phyloP scores from a whole-genome alignment of 2,888 invertebrate species.

The Agapostemon virescens region DNA sequence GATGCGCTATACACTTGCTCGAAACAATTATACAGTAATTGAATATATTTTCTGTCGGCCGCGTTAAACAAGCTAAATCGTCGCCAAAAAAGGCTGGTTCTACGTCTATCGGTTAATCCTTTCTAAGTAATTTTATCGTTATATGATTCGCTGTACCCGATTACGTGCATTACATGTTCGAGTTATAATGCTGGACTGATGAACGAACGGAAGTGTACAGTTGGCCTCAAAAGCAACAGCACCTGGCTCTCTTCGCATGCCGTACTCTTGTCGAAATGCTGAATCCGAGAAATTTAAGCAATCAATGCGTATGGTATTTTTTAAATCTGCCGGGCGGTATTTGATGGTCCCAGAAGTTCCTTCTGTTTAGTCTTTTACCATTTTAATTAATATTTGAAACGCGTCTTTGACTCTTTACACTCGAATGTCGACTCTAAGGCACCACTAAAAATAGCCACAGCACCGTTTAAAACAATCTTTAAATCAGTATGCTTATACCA shows the following conservation, averaged over 20 bases:
- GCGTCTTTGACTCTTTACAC: too few species aligned
- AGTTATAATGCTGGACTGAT: slow-evolving; percentile 22
- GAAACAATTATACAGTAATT: not conserved
- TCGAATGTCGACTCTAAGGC: too few species aligned
- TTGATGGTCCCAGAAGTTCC: too few species aligned
- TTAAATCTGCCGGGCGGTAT: too few species aligned
- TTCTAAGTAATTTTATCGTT: slow-evolving; percentile 27
- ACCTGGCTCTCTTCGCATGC: not conserved
- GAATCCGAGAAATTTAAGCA: not conserved
- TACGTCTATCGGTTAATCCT: not conserved
- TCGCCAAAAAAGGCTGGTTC: not conserved
- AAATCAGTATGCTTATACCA: too few species aligned
- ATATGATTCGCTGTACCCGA: slow-evolving; percentile 26
- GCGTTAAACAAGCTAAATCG: not conserved
- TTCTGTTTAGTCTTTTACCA: too few species aligned
- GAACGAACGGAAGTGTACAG: slow-evolving; percentile 31
- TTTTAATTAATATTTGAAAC: too few species aligned
- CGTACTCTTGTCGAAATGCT: not conserved
- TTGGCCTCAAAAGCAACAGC: slow-evolving; percentile 17
- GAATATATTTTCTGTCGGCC: not conserved
- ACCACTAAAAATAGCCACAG: too few species aligned
- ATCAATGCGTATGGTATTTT: not conserved
- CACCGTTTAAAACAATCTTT: too few species aligned
- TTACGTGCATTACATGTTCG: slow-evolving; percentile 20
- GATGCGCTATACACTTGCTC: too few species aligned